These are phyloP conservation scores for Coregonus clupeaformis DNA, from an alignment of 2,113 vertebrate species.

Conservation along the genomic window DNA sequence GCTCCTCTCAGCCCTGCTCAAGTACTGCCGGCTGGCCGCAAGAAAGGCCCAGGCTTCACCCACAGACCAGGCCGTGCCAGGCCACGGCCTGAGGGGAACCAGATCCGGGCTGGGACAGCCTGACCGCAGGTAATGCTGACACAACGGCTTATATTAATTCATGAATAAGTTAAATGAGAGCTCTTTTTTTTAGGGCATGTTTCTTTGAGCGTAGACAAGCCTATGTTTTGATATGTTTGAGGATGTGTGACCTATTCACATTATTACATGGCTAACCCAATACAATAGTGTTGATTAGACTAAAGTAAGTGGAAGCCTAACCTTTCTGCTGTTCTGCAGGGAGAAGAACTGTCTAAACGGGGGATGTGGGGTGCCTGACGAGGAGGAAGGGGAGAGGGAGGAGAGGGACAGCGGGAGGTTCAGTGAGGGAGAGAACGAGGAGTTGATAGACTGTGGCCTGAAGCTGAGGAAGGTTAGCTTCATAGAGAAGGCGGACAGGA, in stretches of 20 bases:
- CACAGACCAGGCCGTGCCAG: slow-evolving; percentile 58
- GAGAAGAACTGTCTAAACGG: slow-evolving; percentile 89
- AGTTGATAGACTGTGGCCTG: slow-evolving; percentile 86
- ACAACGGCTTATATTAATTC: background rate
- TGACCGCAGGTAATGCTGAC: slow-evolving; percentile 59
- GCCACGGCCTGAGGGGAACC: slow-evolving; percentile 55
- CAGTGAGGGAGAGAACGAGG: slow-evolving; percentile 81
- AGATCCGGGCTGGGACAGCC: slow-evolving; percentile 56
- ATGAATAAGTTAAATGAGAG: background rate
- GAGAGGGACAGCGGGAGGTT: slow-evolving; percentile 80
- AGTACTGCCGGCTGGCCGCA: slow-evolving; percentile 65
- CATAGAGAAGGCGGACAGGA: slow-evolving; percentile 82
- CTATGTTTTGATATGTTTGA: no score
- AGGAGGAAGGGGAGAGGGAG: slow-evolving; percentile 83
- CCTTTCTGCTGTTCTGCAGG: slow-evolving; percentile 31
- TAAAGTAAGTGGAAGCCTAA: no score
- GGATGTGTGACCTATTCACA: no score
- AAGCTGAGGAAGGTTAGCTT: slow-evolving; percentile 96
- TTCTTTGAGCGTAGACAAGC: no score
- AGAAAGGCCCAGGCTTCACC: slow-evolving; percentile 59
- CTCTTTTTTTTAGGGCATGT: no score
- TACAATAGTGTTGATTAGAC: no score
- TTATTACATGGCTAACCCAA: no score
- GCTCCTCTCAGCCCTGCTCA: slow-evolving; percentile 76
- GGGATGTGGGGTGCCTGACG: slow-evolving; percentile 89